phyloP scores from a whole-genome alignment of 2,113 vertebrate species.

The Gopherus evgoodei region DNA sequence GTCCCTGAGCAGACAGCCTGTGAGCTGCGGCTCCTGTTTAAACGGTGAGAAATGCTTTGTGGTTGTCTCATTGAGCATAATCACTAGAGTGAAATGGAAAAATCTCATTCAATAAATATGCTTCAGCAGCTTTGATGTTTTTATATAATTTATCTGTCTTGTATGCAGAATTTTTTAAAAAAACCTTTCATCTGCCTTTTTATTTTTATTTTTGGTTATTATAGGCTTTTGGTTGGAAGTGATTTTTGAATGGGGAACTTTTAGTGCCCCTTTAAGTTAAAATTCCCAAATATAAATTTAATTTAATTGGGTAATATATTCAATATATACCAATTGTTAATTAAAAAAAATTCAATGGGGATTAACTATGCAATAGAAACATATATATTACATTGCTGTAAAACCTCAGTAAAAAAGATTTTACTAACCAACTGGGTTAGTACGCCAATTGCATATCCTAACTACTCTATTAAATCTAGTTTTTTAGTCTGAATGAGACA shows the following conservation, averaged over 20 bases:
- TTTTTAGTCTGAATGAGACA: constrained; percentile 5
- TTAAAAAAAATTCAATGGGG: constrained; percentile 52
- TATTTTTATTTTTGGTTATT: constrained; percentile 20
- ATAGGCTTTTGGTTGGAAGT: constrained; percentile 6
- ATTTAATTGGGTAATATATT: background rate
- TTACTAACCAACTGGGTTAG: constrained; percentile 33
- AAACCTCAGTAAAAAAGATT: constrained; percentile 36
- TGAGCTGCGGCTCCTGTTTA: constrained; percentile 40
- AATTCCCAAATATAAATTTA: constrained; percentile 33
- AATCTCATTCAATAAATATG: constrained; percentile 22
- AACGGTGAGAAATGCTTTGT: constrained; percentile 51
- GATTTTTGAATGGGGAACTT: constrained; percentile 27
- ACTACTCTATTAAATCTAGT: background rate
- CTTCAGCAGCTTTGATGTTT: constrained; percentile 24
- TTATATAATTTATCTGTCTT: constrained; percentile 39
- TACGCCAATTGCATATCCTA: constrained; percentile 44
- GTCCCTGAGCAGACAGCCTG: constrained; percentile 10
- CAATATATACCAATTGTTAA: constrained; percentile 13
- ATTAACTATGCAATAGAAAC: constrained; percentile 22
- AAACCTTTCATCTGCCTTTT: constrained; percentile 17
- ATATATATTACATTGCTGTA: constrained; percentile 22
- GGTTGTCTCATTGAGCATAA: constrained; percentile 33
- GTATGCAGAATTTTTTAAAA: background rate
- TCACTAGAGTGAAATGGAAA: constrained; percentile 50
- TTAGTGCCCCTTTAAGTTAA: constrained; percentile 4